Evolutionary conservation across 92 coral and sea anemone species (phyloP), one percentile per base, ranked within the genome.

Genomic region (Isaurus tuberculatus): DNA sequence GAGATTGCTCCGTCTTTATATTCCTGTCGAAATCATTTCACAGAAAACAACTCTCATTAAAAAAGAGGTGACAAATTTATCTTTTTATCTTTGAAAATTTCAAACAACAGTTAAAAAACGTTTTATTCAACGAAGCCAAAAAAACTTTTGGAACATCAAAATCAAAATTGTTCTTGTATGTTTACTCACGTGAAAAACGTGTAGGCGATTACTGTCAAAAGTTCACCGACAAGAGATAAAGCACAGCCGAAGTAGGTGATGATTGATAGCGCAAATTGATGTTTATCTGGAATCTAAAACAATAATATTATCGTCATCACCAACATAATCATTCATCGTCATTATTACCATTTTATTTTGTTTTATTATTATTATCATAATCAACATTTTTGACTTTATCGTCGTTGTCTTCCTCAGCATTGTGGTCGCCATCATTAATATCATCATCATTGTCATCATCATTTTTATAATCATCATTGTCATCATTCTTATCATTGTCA

Each of bases 1-100:
- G 95, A 19, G 92, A 85, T 69, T 88, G 87, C 33, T 88, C 84
- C 13, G 88, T 70, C 51, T 77, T 73, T 10, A 88, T 34, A 44
- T 88, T 88, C 71, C 91, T 88, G 33, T 77, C 13, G 55, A 77
- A n/a, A 23, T 44, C 0, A 23, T 22, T 22, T 44, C 0, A 63
- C 3, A 63, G 3, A 63, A 55, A n/a, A 55, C 26, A 55, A 22
- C 8, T 55, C n/a, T n/a, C n/a, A n/a, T n/a, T n/a, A n/a, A n/a
- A n/a, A 55, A 16, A 1, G 22, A 3, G 63, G 8, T 6, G 6
- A 55, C 9, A 55, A 6, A 55, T 16, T n/a, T 17, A n/a, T 5
- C 1, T n/a, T 4, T 2, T 46, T 46, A 2, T 11, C 0, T 9
- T 46, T 46, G 15, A 0, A 46, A 0, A 42, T 46, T 9, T 9